These are phyloP conservation scores for Centropristis striata DNA, from an alignment of 2,113 vertebrate species.

Conservation along the genomic window DNA sequence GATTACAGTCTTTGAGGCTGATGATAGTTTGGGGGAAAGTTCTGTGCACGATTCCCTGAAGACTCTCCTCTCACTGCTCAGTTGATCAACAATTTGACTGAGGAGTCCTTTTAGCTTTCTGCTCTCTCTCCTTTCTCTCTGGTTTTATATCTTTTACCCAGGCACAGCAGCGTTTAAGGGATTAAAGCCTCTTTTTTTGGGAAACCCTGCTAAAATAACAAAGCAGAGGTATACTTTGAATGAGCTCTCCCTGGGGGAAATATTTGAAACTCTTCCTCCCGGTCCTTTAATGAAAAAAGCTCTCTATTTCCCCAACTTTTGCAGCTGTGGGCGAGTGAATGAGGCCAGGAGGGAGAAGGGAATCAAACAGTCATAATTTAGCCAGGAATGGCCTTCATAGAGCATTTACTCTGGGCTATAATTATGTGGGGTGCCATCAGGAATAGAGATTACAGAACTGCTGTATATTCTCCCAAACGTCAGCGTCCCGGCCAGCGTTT, in stretches of 20 bases:
- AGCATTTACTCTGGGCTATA: conserved; percentile 73
- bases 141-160: conserved; percentile 65
- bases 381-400: conserved; percentile 68
- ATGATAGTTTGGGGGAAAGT: conserved; percentile 56
- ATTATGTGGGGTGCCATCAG: conserved; percentile 78
- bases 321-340: conserved; percentile 66
- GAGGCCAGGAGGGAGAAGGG: conserved; percentile 60
- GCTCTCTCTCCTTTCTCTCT: conserved; percentile 40
- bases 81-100: conserved; percentile 21
- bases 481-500: conserved; percentile 38
- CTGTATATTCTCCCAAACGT: conserved; percentile 54
- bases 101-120: conserved; percentile 26
- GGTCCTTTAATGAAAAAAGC: conserved; percentile 67
- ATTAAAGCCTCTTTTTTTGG: conserved; percentile 76
- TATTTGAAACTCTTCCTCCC: conserved; percentile 77
- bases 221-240: conserved; percentile 74
- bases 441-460: conserved; percentile 67
- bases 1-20: conserved; percentile 47
- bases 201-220: conserved; percentile 75
- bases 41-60: conserved; percentile 28
- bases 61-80: conserved; percentile 23
- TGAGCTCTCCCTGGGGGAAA: conserved; percentile 75
- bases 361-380: conserved; percentile 71
- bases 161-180: conserved; percentile 70
- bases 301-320: conserved; percentile 51